Conservation (phyloP, 2,113 vertebrate species). For the Microcebus murinus region DNA sequence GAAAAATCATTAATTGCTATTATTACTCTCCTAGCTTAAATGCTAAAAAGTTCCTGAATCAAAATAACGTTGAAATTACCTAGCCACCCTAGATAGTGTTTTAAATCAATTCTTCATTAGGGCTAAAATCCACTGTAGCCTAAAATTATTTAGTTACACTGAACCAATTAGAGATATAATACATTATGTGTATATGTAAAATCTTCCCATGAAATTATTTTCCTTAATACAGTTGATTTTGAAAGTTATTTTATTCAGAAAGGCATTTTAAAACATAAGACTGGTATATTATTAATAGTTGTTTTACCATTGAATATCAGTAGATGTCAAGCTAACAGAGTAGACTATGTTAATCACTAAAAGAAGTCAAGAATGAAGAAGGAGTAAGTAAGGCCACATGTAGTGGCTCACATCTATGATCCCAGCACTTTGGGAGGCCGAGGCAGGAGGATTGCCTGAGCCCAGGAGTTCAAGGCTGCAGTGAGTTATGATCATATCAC, state of each 20-base stretch:
- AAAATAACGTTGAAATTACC: conserved; percentile 1
- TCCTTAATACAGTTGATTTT: neutral
- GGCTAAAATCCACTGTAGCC: neutral
- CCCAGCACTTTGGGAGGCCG: no score
- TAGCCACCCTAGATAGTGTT: neutral
- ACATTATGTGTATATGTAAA: neutral
- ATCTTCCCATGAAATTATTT: neutral
- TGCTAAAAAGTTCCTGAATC: neutral
- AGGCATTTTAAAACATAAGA: neutral
- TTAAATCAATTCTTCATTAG: neutral
- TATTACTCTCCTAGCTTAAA: neutral
- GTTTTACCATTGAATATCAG: neutral
- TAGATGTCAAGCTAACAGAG: neutral
- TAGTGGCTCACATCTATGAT: no score
- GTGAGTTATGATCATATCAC: no score
- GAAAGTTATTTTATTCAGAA: conserved; percentile 1
- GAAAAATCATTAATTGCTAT: neutral
- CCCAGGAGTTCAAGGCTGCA: no score
- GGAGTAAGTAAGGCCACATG: no score
- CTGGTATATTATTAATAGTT: neutral
- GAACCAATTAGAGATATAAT: neutral
- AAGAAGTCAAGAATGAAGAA: neutral
- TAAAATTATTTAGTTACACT: neutral
- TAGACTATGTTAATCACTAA: neutral
- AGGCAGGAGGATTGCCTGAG: no score